phyloP scores from a whole-genome alignment of 2,888 invertebrate species.

The Drosophila flavopinicola region DNA sequence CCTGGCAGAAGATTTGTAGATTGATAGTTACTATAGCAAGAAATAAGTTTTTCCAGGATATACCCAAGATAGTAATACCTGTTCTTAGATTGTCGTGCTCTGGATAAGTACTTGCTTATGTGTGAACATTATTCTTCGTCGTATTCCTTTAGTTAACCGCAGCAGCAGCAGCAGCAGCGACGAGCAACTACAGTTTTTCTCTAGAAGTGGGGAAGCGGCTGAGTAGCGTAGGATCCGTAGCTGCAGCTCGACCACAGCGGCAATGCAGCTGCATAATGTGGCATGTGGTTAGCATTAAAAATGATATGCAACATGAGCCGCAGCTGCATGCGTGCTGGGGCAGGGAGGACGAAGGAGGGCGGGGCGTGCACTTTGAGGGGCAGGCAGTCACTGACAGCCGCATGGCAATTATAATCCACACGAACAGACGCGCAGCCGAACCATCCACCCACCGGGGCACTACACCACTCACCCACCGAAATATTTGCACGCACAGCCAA shows the following conservation, averaged over 20 bases:
- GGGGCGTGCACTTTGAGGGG: slow-evolving; percentile 38
- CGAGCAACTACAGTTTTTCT: slow-evolving; percentile 21
- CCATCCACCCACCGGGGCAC: slow-evolving; percentile 9
- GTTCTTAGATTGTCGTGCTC: slow-evolving; percentile 30
- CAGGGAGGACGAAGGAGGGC: background rate
- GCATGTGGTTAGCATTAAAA: slow-evolving; percentile 82
- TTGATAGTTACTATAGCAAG: background rate
- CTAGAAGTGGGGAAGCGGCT: slow-evolving; percentile 14
- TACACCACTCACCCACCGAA: slow-evolving; percentile 28
- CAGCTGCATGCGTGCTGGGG: slow-evolving; percentile 46
- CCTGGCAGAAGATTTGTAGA: too few species aligned
- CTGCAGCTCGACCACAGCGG: slow-evolving; percentile 65
- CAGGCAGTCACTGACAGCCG: slow-evolving; percentile 75
- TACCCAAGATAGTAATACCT: slow-evolving; percentile 1
- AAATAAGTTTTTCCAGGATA: slow-evolving; percentile 25
- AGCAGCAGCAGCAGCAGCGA: slow-evolving; percentile 20
- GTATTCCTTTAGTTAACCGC: slow-evolving; percentile 67
- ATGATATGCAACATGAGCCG: slow-evolving; percentile 76
- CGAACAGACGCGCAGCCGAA: slow-evolving; percentile 49
- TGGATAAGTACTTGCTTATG: slow-evolving; percentile 71
- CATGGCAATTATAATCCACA: slow-evolving; percentile 80
- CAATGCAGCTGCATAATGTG: slow-evolving; percentile 78
- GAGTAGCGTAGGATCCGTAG: slow-evolving; percentile 24
- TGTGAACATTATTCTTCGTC: slow-evolving; percentile 77
- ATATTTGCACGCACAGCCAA: slow-evolving; percentile 42